Base-by-base conservation (phyloP, 2,113 vertebrate genomes). In the Gopherus evgoodei region DNA sequence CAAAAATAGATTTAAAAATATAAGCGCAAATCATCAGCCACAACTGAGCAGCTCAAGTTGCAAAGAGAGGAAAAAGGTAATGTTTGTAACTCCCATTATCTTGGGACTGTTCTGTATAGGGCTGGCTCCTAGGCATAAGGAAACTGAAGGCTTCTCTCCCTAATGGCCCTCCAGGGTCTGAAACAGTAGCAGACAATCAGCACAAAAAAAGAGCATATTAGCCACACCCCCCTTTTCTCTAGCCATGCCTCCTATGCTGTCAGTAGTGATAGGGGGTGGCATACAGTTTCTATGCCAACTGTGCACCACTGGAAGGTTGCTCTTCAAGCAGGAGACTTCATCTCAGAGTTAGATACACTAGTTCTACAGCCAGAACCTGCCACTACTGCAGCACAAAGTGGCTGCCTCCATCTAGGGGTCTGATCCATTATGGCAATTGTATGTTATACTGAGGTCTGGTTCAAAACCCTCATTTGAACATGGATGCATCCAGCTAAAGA, bases 81-180 rank as follows among this genome's bases (percentile, higher is more conserved):
- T 29, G 4, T 0, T 1, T 69, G 29, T 82, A 17, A 27, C 2
- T 13, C 2, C 2, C 16, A 6, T 24, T 5, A 56, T 44, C 0
- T 0, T 56, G 22, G 81, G 6, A 35, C 79, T 90, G 1, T 16
- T 56, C 29, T 31, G 4, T 16, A 50, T 72, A 83, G 78, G 87
- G 4, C 2, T 50, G 78, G 13, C 27, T 47, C 81, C 22, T 69
- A 83, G 69, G 10, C 1, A 59, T 31, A 85, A 42, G 59, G 13
- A 88, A 87, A 72, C 1, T 69, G 1, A 11, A 50, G 0, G 5
- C 1, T 25, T 1, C 57, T 93, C 8, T 75, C 21, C 5, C 2
- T 14, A 62, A 79, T n/a, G 6, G 8, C 52, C 54, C 80, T 49
- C 47, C 75, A 50, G 38, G 11, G 65, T 27, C 8, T 59, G 49